These are phyloP conservation scores for Trachops cirrhosus DNA, from an alignment of 2,797 vertebrate genomes.

Conservation along the genomic window DNA sequence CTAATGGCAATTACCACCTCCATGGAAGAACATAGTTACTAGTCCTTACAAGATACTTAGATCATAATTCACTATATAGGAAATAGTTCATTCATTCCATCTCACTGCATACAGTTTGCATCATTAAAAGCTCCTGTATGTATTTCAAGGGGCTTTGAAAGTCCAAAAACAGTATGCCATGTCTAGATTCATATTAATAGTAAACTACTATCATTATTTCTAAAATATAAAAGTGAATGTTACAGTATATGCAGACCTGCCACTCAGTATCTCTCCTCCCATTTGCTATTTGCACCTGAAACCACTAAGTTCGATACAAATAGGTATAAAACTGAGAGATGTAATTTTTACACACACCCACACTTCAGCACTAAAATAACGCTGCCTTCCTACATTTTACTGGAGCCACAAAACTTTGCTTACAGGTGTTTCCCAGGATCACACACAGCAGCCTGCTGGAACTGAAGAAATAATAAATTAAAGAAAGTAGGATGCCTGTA, in stretches of 20 bases:
- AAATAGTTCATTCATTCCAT: neutral
- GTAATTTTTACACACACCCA: slow-evolving; percentile 76
- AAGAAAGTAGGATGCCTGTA: slow-evolving; percentile 55
- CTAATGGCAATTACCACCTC: neutral
- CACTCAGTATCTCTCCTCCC: neutral
- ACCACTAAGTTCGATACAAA: slow-evolving; percentile 77
- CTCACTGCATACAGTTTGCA: neutral
- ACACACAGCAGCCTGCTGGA: slow-evolving; percentile 8
- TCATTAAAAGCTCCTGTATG: neutral
- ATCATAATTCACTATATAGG: neutral
- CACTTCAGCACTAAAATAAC: slow-evolving; percentile 74
- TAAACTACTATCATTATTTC: neutral
- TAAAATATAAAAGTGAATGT: neutral
- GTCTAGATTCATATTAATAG: neutral
- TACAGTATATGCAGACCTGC: neutral
- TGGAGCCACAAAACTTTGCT: slow-evolving; percentile 71
- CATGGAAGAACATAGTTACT: neutral
- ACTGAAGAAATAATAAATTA: slow-evolving; percentile 67
- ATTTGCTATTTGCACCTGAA: slow-evolving; percentile 54
- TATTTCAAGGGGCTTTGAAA: neutral
- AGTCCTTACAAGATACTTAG: neutral
- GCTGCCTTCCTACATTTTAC: slow-evolving; percentile 75
- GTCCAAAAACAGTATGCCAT: neutral
- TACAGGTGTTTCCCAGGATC: slow-evolving; percentile 67
- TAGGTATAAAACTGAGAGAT: slow-evolving; percentile 64